Evolutionary conservation across 2,797 vertebrate genomes (phyloP).

Genomic region (Onychomys arenicola): DNA sequence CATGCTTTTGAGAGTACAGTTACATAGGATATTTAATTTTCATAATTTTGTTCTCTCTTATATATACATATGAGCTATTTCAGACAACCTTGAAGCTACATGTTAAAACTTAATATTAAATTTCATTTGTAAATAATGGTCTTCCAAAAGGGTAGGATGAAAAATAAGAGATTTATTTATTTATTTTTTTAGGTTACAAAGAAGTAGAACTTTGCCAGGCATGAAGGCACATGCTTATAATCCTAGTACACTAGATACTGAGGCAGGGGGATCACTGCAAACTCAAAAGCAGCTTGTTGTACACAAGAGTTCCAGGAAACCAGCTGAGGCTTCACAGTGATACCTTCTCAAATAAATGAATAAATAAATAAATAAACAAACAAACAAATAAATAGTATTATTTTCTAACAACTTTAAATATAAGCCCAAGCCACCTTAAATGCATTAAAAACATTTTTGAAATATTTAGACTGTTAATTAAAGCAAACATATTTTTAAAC

Average conservation of each 20-base stretch:
- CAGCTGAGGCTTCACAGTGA: neutral
- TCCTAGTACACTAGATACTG: neutral
- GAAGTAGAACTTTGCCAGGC: neutral
- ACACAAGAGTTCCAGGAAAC: neutral
- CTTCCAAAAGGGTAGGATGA: neutral
- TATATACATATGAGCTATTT: neutral
- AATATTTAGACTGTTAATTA: neutral
- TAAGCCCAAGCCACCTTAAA: neutral
- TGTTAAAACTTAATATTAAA: neutral
- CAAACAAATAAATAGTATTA: neutral
- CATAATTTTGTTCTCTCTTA: neutral
- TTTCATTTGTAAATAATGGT: neutral
- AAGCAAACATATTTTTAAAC: neutral
- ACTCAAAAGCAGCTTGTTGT: neutral
- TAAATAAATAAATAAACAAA: neutral
- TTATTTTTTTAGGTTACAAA: constrained; percentile 23
- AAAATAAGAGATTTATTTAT: neutral
- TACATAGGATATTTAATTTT: constrained; percentile 25
- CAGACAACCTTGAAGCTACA: neutral
- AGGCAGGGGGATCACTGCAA: neutral
- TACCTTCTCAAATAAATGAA: neutral
- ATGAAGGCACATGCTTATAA: neutral
- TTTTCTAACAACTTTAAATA: neutral
- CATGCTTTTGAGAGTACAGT: neutral
- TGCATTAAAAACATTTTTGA: neutral